A percentile compares a stretch with the other conserved stretches of the same genome.
Evolutionary conservation across 1,140 invertebrate genomes (phyloP).

Genomic region (Lepidostoma basale): DNA sequence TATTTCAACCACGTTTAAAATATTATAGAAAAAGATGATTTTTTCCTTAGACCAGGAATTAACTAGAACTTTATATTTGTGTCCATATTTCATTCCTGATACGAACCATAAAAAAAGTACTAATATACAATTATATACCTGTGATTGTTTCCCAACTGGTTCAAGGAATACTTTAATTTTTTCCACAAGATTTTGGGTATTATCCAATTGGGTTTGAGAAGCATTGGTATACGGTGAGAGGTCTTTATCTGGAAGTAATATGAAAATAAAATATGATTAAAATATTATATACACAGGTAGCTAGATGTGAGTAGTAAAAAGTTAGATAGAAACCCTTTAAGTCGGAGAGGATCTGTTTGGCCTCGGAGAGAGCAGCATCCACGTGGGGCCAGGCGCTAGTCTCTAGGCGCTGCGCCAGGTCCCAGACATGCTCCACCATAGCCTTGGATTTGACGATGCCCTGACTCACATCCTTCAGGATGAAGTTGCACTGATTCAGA

Average conservation of each 20-base stretch:
- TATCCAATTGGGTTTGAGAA: slow-evolving; percentile 65
- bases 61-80: too few relatives aligned
- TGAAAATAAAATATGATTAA: slow-evolving; percentile 21
- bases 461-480: slow-evolving; percentile 59
- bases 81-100: too few relatives aligned
- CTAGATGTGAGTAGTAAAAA: neutral
- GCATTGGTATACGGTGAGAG: slow-evolving; percentile 55
- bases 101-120: neutral
- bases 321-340: slow-evolving; percentile 62
- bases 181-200: slow-evolving; percentile 68
- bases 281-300: neutral
- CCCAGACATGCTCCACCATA: slow-evolving; percentile 70
- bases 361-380: slow-evolving; percentile 77
- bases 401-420: slow-evolving; percentile 69
- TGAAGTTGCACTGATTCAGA: slow-evolving; percentile 61
- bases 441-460: slow-evolving; percentile 61
- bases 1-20: too few relatives aligned
- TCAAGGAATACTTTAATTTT: slow-evolving; percentile 70
- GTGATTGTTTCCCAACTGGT: slow-evolving; percentile 69
- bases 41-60: too few relatives aligned
- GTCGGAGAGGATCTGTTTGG: slow-evolving; percentile 69
- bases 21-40: too few relatives aligned
- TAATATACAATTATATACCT: slow-evolving; percentile 43
- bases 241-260: slow-evolving; percentile 51
- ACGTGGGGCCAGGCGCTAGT: slow-evolving; percentile 74